Base-by-base conservation (phyloP, 2,797 vertebrate species). In the Acrossocheilus fasciatus region DNA sequence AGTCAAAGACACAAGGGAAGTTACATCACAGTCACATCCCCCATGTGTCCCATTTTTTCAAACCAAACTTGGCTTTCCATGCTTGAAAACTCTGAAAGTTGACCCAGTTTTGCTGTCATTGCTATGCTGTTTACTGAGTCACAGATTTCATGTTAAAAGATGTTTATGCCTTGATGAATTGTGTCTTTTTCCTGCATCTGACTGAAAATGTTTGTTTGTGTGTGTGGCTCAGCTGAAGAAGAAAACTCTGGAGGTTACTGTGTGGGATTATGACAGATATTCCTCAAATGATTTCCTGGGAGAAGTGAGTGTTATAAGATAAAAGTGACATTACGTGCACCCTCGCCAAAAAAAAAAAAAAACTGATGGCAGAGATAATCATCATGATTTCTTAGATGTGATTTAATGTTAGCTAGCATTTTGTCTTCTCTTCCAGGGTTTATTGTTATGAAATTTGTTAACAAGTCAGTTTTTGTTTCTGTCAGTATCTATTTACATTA, bases 221-320 rank as follows among this genome's bases (percentile, higher is more conserved):
- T 75, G 73, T 75, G 47, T 85, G 92, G 88, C 93, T 6, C 91
- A 99, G 98, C 94, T 99, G 86, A 99, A 98, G 96, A 99, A 98
- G 94, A 99, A 99, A 95, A 99, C 98, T 0, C 92, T 99, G 92
- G 98, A 99, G 93, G 98, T 99, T 91, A 98, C 98, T 59, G 98
- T 99, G 91, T 99, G 98, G 98, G 98, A 99, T 93, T 99, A 99
- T 89, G 98, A 99, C 91, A 96, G 96, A 96, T 98, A 98, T 89
- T 99, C 98, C 76, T 98, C 98, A 34, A 99, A 99, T 90, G 98
- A 99, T 92, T 99, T 99, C 89, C 97, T 99, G 6, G 98, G 98
- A 93, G 98, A 99, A 95, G 98, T 99, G 91, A 98, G 97, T 96
- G 41, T 69, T 89, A 80, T 86, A 87, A 50, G 54, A 89, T 84